Conservation (phyloP, 2,797 vertebrate species). For the Lophotriccus pileatus region DNA sequence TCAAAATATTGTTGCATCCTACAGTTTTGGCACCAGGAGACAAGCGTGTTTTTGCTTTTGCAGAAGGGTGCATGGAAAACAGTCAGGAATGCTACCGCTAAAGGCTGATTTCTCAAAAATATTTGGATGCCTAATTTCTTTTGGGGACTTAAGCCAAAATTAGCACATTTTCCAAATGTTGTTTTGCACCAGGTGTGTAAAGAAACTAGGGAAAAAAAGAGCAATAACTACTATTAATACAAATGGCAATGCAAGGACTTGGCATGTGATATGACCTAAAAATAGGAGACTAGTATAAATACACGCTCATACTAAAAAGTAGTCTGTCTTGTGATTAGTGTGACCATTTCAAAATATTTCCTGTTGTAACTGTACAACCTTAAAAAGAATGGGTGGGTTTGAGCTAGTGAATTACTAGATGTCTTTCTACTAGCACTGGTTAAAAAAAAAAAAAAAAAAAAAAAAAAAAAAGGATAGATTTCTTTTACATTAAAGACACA, state of each 20-base stretch:
- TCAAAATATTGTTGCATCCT: background rate
- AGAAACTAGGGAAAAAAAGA: background rate
- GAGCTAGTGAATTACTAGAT: background rate
- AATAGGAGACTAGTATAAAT: slow-evolving; percentile 12
- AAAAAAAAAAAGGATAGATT: background rate
- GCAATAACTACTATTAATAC: background rate
- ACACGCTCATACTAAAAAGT: background rate
- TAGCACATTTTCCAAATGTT: background rate
- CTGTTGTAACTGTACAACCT: slow-evolving; percentile 38
- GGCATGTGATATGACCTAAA: slow-evolving; percentile 13
- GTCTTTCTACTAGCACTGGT: background rate
- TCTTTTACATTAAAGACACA: background rate
- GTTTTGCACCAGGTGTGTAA: background rate
- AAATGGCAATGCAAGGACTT: background rate
- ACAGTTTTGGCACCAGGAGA: background rate
- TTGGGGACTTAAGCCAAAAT: background rate
- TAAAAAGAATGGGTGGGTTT: background rate
- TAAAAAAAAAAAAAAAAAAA: background rate
- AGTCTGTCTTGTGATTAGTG: slow-evolving; percentile 50
- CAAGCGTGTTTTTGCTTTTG: background rate
- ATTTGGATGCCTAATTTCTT: background rate
- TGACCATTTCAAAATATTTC: slow-evolving; percentile 62
- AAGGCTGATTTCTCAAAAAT: background rate
- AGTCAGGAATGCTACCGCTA: background rate
- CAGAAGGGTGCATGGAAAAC: background rate